phyloP scores from a whole-genome alignment of 2,113 vertebrate species.

The Brachypodius melanocephalos region DNA sequence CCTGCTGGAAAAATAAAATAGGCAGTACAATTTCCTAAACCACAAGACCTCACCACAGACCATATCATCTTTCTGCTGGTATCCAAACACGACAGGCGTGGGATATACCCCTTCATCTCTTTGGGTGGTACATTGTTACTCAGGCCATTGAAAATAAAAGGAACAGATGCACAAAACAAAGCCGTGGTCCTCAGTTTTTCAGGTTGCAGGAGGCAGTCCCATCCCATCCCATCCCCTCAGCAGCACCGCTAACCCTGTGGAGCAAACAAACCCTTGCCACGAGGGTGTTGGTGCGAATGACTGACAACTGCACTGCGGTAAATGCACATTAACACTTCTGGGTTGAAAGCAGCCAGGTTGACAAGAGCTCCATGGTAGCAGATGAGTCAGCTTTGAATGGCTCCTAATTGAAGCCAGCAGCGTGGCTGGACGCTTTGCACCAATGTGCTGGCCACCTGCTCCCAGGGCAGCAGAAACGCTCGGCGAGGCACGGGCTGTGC shows the following conservation, averaged over 20 bases:
- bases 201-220: constrained; percentile 31
- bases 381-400: constrained; percentile 1
- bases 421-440: background rate
- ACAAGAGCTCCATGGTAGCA: constrained; percentile 22
- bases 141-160: constrained; percentile 57
- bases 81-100: constrained; percentile 51
- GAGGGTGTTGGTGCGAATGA: background rate
- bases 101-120: constrained; percentile 67
- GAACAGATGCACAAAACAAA: constrained; percentile 57
- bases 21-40: constrained; percentile 65
- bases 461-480: background rate
- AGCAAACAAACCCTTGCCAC: background rate
- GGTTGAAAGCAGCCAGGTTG: constrained; percentile 39
- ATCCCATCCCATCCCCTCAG: background rate
- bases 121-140: constrained; percentile 70
- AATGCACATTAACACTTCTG: background rate
- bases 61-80: constrained; percentile 43
- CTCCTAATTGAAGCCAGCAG: constrained; percentile 54
- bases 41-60: constrained; percentile 62
- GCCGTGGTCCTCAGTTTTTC: background rate
- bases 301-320: background rate
- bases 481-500: background rate
- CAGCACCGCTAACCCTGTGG: background rate
- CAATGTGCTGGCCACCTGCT: constrained; percentile 69
- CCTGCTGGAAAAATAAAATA: constrained; percentile 61